Conservation (phyloP, 2,888 invertebrate genomes). For the Endomychus coccineus region DNA sequence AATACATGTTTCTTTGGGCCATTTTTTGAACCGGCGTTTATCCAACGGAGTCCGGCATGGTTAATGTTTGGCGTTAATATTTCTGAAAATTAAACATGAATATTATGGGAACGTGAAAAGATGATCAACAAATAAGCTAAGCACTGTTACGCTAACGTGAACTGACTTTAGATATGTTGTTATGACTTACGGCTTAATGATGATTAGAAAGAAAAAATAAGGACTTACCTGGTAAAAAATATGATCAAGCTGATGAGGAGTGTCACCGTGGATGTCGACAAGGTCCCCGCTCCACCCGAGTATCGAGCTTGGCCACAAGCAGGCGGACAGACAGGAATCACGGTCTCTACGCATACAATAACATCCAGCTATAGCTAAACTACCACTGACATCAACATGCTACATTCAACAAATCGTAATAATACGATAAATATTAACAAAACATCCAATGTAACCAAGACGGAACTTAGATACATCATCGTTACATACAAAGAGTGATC, state of each 20-base stretch:
- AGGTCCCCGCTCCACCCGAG: slow-evolving; percentile 49
- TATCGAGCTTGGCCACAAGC: slow-evolving; percentile 72
- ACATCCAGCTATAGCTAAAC: slow-evolving; percentile 13
- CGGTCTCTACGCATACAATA: slow-evolving; percentile 63
- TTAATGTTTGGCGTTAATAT: slow-evolving; percentile 67
- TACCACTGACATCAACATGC: neutral
- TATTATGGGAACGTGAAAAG: slow-evolving; percentile 2
- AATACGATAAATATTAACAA: too few relatives aligned
- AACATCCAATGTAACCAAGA: too few relatives aligned
- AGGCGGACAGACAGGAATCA: slow-evolving; percentile 88
- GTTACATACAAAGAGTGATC: too few relatives aligned
- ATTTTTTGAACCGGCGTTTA: too few relatives aligned
- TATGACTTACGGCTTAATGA: neutral
- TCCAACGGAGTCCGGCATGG: too few relatives aligned
- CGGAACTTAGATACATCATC: too few relatives aligned
- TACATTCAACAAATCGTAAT: too few relatives aligned
- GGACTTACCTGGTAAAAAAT: slow-evolving; percentile 4
- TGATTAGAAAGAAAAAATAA: slow-evolving; percentile 13
- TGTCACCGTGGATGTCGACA: slow-evolving; percentile 48
- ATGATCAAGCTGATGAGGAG: too few relatives aligned
- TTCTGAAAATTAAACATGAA: slow-evolving; percentile 47
- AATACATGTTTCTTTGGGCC: too few relatives aligned
- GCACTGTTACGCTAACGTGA: neutral
- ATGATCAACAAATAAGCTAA: neutral
- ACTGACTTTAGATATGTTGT: neutral